Evolutionary conservation across 1,140 invertebrate genomes (phyloP).

Genomic region (Drepana arcuata): DNA sequence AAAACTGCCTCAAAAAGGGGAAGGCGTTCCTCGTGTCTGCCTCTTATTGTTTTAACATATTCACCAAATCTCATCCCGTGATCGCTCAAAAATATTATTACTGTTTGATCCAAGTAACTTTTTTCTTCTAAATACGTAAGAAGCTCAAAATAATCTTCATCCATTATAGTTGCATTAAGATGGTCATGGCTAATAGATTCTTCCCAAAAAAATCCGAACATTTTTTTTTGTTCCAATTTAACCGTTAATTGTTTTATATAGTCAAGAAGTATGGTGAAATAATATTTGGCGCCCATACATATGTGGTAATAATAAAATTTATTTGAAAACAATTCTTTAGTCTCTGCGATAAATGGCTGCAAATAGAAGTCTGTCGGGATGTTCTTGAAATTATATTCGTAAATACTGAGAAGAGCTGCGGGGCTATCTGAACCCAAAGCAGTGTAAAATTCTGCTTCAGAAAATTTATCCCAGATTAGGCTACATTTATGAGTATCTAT

Average conservation of each 20-base stretch:
- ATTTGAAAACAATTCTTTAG: constrained; percentile 68
- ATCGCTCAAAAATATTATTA: constrained; percentile 88
- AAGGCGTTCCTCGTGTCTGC: constrained; percentile 87
- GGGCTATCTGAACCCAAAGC: constrained; percentile 81
- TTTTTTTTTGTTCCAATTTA: constrained; percentile 52
- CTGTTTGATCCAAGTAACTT: constrained; percentile 74
- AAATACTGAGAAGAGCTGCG: constrained; percentile 78
- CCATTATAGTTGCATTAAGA: constrained; percentile 77
- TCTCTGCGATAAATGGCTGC: constrained; percentile 77
- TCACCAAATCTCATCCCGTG: constrained; percentile 90
- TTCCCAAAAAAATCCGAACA: constrained; percentile 83
- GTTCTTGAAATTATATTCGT: constrained; percentile 78
- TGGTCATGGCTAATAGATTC: constrained; percentile 81
- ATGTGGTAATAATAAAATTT: constrained; percentile 66
- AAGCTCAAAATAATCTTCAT: constrained; percentile 69
- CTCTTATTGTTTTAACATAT: constrained; percentile 77
- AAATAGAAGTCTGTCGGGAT: constrained; percentile 86
- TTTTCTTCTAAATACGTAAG: constrained; percentile 69
- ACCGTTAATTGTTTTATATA: constrained; percentile 71
- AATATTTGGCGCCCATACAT: constrained; percentile 71
- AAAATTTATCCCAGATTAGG: constrained; percentile 82
- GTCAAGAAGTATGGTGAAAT: constrained; percentile 67
- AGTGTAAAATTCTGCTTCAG: constrained; percentile 80
- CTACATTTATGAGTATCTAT: constrained; percentile 65
- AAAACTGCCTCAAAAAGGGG: constrained; percentile 85